Evolutionary conservation across 2,888 invertebrate species (phyloP), one percentile per base, ranked within the genome.

Genomic region (Crossocerus cetratus): DNA sequence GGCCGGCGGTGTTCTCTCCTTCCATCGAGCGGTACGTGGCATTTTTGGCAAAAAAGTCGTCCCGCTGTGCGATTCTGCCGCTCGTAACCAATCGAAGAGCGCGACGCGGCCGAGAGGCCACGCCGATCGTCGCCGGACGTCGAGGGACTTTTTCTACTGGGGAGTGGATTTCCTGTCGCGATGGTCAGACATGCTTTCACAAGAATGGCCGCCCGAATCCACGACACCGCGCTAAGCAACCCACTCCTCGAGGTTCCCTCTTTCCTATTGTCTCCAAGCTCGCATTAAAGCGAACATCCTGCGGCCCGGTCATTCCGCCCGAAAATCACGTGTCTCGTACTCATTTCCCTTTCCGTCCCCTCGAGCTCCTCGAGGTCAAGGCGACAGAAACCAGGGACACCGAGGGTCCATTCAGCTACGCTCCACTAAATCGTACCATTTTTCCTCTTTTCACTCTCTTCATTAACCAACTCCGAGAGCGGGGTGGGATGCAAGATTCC

Each of bases 251-350:
- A 69, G 57, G 56, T 53, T 58, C 67, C 64, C 65, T 61, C 53
- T 65, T 70, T 66, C 65, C 43, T 57, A 66, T 57, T 66, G 58
- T 68, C 54, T 63, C 22, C 22, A 18, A 49, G 63, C 14, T 49
- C 49, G 49, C 14, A 49, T 86, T 83, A 84, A 86, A 88, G 84
- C 87, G 85, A 83, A 86, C 84, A 85, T 88, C 88, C 86, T 86
- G 81, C 76, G 83, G 69, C 65, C 22, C 56, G 72, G 42, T 60
- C 80, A 59, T 53, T 43, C 65, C 67, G 59, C 59, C 71, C 69
- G 71, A 80, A 81, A 80, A 81, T 77, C 78, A 83, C 82, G 80
- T 83, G 78, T 76, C 83, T n/a, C 83, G 84, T 84, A 78, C 86
- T 69, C 79, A 76, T 68, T 86, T 87, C 87, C 88, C 78, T 67